A percentile compares a stretch with the other conserved stretches of the same genome.
Evolutionary conservation across 2,888 invertebrate species (phyloP).

Genomic region (Lasioglossum lativentre): DNA sequence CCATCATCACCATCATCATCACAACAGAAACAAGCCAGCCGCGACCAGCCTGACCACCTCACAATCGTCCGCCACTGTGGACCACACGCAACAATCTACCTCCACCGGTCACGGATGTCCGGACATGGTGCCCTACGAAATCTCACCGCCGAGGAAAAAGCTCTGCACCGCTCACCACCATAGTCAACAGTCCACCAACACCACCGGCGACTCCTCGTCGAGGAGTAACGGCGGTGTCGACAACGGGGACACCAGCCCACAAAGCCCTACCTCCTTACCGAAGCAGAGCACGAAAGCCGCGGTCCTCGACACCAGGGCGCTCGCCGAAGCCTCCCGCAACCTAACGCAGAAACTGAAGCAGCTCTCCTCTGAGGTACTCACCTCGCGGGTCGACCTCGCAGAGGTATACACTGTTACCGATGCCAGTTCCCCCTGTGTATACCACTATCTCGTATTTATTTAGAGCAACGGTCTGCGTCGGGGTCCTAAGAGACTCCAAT

Average conservation of each 20-base stretch:
- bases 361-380: constrained; percentile 95
- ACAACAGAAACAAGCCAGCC: constrained; percentile 72
- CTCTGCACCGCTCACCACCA: constrained; percentile 77
- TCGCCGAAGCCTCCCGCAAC: constrained; percentile 96
- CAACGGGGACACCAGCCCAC: constrained; percentile 59
- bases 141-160: constrained; percentile 78
- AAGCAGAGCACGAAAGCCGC: constrained; percentile 79
- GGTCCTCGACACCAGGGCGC: constrained; percentile 89
- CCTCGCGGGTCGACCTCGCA: constrained; percentile 85
- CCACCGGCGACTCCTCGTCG: constrained; percentile 39
- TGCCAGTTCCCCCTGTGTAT: constrained; percentile 73
- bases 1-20: constrained; percentile 76
- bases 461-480: constrained; percentile 16
- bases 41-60: constrained; percentile 33
- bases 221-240: constrained; percentile 47
- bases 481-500: constrained; percentile 45
- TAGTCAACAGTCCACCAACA: constrained; percentile 72
- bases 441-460: constrained; percentile 47
- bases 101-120: constrained; percentile 46
- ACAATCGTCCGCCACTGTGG: constrained; percentile 39
- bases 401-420: constrained; percentile 82
- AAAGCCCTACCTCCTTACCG: constrained; percentile 80
- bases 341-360: constrained; percentile 96
- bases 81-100: constrained; percentile 66
- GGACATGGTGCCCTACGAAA: constrained; percentile 64